A percentile compares a stretch with the other conserved stretches of the same genome.
phyloP scores from a whole-genome alignment of 2,797 vertebrate genomes.

The Gambelia wislizenii region DNA sequence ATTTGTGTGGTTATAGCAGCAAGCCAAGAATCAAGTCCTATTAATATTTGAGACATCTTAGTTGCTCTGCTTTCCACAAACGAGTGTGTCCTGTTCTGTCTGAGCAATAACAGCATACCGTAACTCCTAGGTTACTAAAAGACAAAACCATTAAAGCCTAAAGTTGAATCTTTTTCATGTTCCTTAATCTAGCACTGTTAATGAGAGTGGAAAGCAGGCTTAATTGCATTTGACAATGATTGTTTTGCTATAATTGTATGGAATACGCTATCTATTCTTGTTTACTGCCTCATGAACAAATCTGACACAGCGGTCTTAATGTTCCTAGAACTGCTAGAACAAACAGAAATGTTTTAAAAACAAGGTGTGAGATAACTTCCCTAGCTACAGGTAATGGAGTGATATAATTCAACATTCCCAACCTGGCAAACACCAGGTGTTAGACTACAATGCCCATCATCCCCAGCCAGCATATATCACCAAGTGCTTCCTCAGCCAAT shows the following conservation, averaged over 20 bases:
- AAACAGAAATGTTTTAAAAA: neutral
- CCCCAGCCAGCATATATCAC: neutral
- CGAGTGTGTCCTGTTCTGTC: neutral
- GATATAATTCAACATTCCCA: neutral
- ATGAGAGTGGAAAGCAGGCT: neutral
- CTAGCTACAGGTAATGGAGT: too few species aligned
- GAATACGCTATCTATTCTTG: conserved; percentile 1
- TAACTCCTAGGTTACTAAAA: neutral
- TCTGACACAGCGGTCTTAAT: neutral
- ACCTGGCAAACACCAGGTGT: neutral
- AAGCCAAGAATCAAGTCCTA: neutral
- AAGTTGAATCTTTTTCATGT: conserved; percentile 10
- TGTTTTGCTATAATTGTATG: neutral
- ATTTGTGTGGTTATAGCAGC: neutral
- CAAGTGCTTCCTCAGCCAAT: neutral
- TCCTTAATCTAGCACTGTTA: neutral
- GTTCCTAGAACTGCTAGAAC: neutral
- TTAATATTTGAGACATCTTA: neutral
- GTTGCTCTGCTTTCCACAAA: neutral
- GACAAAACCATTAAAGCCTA: neutral
- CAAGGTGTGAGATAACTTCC: neutral
- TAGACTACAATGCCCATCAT: neutral
- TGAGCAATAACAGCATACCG: conserved; percentile 1
- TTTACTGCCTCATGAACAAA: neutral
- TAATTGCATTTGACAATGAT: conserved; percentile 7